These are phyloP conservation scores for Ooceraea biroi DNA, from an alignment of 1,140 invertebrate species.

Conservation along the genomic window DNA sequence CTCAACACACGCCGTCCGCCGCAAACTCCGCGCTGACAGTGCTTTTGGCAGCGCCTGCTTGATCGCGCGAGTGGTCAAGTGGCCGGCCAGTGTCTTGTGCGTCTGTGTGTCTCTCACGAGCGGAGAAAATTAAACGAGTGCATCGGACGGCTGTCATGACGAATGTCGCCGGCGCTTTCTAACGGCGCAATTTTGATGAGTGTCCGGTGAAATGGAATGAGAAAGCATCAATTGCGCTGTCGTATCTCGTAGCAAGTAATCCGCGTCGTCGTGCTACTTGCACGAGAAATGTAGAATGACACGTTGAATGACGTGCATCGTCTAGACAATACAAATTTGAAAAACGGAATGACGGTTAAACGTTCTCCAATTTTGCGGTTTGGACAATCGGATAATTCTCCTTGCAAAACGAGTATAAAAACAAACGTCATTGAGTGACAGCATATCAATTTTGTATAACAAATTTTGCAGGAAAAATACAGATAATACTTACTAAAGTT, in stretches of 20 bases:
- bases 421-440: not conserved
- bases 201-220: not conserved
- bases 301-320: not conserved
- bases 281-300: not conserved
- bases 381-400: not conserved
- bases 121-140: slow-evolving; percentile 23
- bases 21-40: slow-evolving; percentile 63
- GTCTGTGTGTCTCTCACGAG: not conserved
- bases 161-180: slow-evolving; percentile 23
- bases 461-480: not conserved
- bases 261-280: not conserved
- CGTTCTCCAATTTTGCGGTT: not conserved
- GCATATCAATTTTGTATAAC: slow-evolving; percentile 7
- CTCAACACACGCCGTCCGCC: slow-evolving; percentile 47
- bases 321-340: slow-evolving; percentile 5
- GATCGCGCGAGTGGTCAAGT: slow-evolving; percentile 37
- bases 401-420: not conserved
- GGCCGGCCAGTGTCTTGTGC: slow-evolving; percentile 10
- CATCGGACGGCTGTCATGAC: slow-evolving; percentile 2
- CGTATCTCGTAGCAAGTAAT: too few relatives aligned
- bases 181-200: slow-evolving; percentile 33
- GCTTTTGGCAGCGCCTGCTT: slow-evolving; percentile 52
- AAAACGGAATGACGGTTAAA: not conserved
- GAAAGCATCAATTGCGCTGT: slow-evolving; percentile 5
- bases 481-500: not conserved